Evolutionary conservation across 2,888 invertebrate species (phyloP), one percentile per base, ranked within the genome.

Genomic region (Machimus rusticus): DNA sequence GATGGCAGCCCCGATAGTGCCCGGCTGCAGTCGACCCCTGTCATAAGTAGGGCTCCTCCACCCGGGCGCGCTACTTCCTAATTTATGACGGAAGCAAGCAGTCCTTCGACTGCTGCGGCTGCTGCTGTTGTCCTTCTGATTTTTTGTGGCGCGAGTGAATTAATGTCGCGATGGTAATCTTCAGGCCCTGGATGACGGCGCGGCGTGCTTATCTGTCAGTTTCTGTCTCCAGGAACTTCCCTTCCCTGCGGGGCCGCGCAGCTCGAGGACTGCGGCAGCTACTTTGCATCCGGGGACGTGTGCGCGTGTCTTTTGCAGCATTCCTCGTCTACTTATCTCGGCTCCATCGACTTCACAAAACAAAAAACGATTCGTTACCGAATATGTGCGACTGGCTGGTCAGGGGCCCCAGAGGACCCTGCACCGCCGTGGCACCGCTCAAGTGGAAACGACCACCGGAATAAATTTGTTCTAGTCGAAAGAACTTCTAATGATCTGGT

Each of bases 381-480:
- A 51, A 16, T 51, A 51, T 84, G 37, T 84, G 57, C 46, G 34
- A 28, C 16, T 55, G 55, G 28, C 23, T 28, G 23, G 66, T 8
- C 66, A 23, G 66, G 51, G 16, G n/a, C n/a, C 19, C 19, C 19
- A 9, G 19, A 66, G 66, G 5, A 51, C 23, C 5, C 57, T n/a
- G 19, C 57, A 57, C 19, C 9, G 57, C 57, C 19, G 23, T n/a
- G 14, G 23, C 34, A 39, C 78, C 76, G 46, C 79, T 88, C 74
- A 66, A 84, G 87, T 88, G 57, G 87, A 88, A 86, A 66, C 66
- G 51, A 23, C 55, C 55, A 66, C 81, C 76, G 87, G 88, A 86
- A 87, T 87, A 87, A 88, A 88, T 87, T 88, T 85, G 87, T 88
- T 87, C 78, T 85, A 79, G 74, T 87, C 87, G 82, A 85, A 79